Percentiles rank a stretch among this genome's conserved stretches.
Conservation (phyloP, 2,888 invertebrate genomes). For the Amiota communis region DNA sequence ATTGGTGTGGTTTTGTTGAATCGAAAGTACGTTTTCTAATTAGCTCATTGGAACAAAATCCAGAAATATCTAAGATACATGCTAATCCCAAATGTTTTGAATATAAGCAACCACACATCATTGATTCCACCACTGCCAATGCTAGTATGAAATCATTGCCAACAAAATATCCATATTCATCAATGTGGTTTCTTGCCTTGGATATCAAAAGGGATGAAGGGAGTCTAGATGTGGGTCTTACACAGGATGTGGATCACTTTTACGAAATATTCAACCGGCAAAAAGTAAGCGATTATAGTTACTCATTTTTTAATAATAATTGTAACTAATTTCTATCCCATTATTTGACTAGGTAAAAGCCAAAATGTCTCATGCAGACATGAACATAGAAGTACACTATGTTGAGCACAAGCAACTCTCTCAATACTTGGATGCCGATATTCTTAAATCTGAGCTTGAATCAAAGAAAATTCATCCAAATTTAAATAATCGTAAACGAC, state of each 20-base stretch:
- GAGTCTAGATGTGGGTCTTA: slow-evolving; percentile 87
- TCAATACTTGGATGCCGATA: slow-evolving; percentile 79
- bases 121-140: too few species aligned
- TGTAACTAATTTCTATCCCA: slow-evolving; percentile 80
- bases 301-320: too few species aligned
- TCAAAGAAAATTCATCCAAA: too few species aligned
- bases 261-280: too few species aligned
- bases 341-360: slow-evolving; percentile 77
- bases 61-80: slow-evolving; percentile 86
- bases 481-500: too few species aligned
- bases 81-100: slow-evolving; percentile 86
- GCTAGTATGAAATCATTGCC: not conserved
- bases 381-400: slow-evolving; percentile 88
- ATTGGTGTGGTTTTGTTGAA: slow-evolving; percentile 95
- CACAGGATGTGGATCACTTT: slow-evolving; percentile 84
- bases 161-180: slow-evolving; percentile 75
- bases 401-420: slow-evolving; percentile 84
- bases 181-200: slow-evolving; percentile 96
- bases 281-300: too few species aligned
- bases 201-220: slow-evolving; percentile 75
- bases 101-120: not conserved
- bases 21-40: slow-evolving; percentile 78
- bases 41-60: slow-evolving; percentile 88
- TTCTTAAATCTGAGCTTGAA: slow-evolving; percentile 78
- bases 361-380: slow-evolving; percentile 79